Evolutionary conservation across 2,113 vertebrate genomes (phyloP), one percentile per base, ranked within the genome.

Genomic region (Pelusios castaneus): DNA sequence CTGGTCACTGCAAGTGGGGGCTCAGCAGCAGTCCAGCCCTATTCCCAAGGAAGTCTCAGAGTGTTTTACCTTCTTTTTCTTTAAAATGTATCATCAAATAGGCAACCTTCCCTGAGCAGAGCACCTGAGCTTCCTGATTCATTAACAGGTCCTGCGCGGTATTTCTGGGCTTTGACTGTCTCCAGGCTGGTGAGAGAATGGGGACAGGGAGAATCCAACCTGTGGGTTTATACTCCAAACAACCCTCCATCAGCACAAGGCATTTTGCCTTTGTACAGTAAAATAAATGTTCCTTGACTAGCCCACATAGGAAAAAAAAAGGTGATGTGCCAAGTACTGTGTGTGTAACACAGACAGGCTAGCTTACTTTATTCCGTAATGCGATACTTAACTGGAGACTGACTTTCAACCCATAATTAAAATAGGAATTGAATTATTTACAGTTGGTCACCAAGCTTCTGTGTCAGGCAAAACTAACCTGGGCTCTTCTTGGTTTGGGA

Each of bases 1-100:
- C 8, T 75, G 73, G 29, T 29, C 0, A 0, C 24, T 2, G 4
- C 2, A 29, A 10, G 8, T 87, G 47, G 7, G 19, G 14, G 67
- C 47, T 27, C 13, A 67, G 75, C 2, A 0, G 27, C 13, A 0
- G 0, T 34, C 14, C n/a, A 16, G 11, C 34, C 49, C 14, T 10
- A 47, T 34, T 84, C 11, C 22, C 67, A 22, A 13, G 8, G 41
- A 41, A 13, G 67, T 75, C 1, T 12, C 16, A 45, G 70, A 41
- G 38, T 45, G 51, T 41, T 34, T 54, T 34, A 31, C 34, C 21
- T 70, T 85, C 34, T 67, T 67, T 67, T 67, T 34, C 60, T 67
- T 67, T 67, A 34, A 55, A 55, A 54, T 45, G 29, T 29, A 76
- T 6, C 70, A n/a, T 43, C 9, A 21, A 84, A 56, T 16, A 45